Conservation (phyloP, 2,113 vertebrate genomes). For the Melanocharis versteri region DNA sequence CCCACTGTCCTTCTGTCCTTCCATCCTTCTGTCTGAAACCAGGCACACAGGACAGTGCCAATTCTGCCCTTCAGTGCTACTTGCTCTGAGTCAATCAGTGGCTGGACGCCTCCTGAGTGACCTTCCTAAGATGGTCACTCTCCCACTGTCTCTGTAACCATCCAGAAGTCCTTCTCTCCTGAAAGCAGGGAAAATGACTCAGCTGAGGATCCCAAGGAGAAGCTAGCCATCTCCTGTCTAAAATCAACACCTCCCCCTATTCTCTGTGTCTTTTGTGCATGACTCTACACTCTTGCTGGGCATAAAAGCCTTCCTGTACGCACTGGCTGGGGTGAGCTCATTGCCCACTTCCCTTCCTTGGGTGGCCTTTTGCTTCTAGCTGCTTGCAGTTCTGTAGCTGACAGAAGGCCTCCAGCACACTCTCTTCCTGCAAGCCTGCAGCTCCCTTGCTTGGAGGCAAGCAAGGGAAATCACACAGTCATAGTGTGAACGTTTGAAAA, state of each 20-base stretch:
- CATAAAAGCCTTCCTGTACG: background rate
- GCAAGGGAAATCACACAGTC: background rate
- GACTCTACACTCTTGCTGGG: background rate
- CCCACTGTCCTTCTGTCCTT: background rate
- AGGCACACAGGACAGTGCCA: background rate
- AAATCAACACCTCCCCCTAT: background rate
- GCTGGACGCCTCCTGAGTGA: background rate
- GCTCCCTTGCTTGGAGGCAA: background rate
- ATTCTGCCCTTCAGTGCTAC: background rate
- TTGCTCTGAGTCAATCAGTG: background rate
- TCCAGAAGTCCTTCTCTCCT: background rate
- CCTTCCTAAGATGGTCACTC: background rate
- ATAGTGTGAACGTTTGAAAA: constrained; percentile 23
- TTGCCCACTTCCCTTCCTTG: background rate
- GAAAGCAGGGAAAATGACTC: background rate
- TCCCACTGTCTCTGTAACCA: background rate
- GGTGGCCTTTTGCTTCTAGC: background rate
- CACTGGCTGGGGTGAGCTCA: background rate
- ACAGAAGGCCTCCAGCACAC: background rate
- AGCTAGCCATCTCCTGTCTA: background rate
- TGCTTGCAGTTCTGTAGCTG: background rate
- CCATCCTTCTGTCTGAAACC: background rate
- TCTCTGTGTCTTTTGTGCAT: background rate
- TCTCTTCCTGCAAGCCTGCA: background rate
- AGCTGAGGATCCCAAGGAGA: background rate